A percentile compares a stretch with the other conserved stretches of the same genome.
phyloP scores from a whole-genome alignment of 2,797 vertebrate genomes.

The Ammospiza maritima region DNA sequence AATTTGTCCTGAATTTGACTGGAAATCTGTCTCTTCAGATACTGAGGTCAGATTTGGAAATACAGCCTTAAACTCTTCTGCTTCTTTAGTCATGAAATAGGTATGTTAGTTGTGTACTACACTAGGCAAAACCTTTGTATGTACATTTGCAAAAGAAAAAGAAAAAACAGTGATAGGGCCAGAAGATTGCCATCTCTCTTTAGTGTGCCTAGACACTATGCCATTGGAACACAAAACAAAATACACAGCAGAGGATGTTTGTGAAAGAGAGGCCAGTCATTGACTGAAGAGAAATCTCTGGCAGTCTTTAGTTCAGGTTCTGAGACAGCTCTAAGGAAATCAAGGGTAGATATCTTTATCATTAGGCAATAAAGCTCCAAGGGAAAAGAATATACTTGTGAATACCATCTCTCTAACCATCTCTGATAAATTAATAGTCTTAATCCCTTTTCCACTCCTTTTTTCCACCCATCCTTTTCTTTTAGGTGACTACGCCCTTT shows the following conservation, averaged over 20 bases:
- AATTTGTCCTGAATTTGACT: neutral
- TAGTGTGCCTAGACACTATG: neutral
- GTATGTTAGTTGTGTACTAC: neutral
- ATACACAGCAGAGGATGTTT: neutral
- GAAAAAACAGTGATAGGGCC: neutral
- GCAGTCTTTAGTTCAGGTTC: neutral
- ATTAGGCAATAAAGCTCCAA: conserved; percentile 27
- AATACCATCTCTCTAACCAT: neutral
- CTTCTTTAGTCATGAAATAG: neutral
- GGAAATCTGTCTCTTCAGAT: neutral
- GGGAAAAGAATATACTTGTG: neutral
- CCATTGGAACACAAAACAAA: neutral
- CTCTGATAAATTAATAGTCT: conserved; percentile 28
- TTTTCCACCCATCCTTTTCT: conserved; percentile 2
- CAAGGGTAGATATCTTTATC: neutral
- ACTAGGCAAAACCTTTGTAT: neutral
- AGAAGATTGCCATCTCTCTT: neutral
- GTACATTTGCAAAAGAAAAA: neutral
- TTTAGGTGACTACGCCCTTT: conserved; percentile 29
- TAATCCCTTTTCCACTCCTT: conserved; percentile 45
- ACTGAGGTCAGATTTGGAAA: neutral
- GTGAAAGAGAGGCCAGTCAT: neutral
- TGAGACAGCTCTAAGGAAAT: conserved; percentile 29
- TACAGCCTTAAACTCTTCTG: neutral
- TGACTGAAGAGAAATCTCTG: neutral